Conservation (phyloP, 2,113 vertebrate genomes). For the Cyanistes caeruleus region DNA sequence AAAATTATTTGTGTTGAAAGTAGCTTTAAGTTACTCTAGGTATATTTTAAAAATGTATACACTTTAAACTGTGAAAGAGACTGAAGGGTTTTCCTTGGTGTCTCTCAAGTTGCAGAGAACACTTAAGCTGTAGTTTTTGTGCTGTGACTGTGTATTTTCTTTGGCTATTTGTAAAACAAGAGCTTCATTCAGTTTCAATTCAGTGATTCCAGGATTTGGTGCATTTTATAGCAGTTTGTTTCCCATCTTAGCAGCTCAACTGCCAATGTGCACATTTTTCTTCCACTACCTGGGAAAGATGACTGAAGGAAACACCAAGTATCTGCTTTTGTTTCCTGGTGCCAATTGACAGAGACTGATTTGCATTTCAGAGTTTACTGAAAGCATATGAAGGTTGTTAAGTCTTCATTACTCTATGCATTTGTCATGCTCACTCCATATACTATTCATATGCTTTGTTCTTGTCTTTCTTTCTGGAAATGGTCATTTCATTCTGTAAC, state of each 20-base stretch:
- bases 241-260: not conserved
- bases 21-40: not conserved
- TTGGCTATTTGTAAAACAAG: not conserved
- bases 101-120: not conserved
- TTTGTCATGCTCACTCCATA: not conserved
- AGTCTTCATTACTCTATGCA: not conserved
- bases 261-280: not conserved
- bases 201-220: not conserved
- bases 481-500: not conserved
- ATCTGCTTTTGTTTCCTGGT: not conserved
- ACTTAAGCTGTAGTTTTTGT: not conserved
- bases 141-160: not conserved
- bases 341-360: not conserved
- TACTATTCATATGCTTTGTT: not conserved
- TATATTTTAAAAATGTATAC: not conserved
- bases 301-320: not conserved
- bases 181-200: not conserved
- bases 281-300: not conserved
- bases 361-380: not conserved
- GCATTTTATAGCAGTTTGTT: not conserved
- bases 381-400: not conserved
- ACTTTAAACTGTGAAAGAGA: not conserved
- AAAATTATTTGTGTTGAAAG: not conserved
- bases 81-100: not conserved
- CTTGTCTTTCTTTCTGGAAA: not conserved